Conservation (phyloP, 1,140 invertebrate genomes). For the Physella acuta region DNA sequence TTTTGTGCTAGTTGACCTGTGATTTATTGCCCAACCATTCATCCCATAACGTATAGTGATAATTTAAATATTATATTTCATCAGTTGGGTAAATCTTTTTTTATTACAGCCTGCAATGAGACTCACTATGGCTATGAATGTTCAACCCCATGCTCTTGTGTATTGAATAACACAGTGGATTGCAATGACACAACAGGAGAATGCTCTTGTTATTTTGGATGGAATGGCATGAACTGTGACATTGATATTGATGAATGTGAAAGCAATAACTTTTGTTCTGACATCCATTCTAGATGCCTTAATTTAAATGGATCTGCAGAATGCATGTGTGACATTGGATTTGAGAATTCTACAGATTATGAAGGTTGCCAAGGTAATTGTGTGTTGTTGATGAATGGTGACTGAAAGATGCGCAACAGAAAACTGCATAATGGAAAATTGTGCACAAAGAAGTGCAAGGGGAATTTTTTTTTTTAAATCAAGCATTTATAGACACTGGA, state of each 20-base stretch:
- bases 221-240: neutral
- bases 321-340: constrained; percentile 14
- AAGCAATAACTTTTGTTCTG: neutral
- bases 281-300: neutral
- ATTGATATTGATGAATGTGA: neutral
- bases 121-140: neutral
- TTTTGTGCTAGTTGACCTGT: too few relatives aligned
- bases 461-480: too few relatives aligned
- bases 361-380: constrained; percentile 7
- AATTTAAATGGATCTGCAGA: constrained; percentile 9
- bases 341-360: neutral
- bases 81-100: too few relatives aligned
- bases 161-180: neutral
- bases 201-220: neutral
- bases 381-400: too few relatives aligned
- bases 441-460: too few relatives aligned
- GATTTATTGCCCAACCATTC: too few relatives aligned
- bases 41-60: too few relatives aligned
- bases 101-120: neutral
- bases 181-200: neutral
- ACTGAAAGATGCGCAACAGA: too few relatives aligned
- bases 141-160: neutral
- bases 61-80: too few relatives aligned
- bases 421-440: too few relatives aligned
- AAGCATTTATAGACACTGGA: too few relatives aligned